These are phyloP conservation scores for Fistularia tabacaria DNA, from an alignment of 2,797 vertebrate species.

Conservation along the genomic window DNA sequence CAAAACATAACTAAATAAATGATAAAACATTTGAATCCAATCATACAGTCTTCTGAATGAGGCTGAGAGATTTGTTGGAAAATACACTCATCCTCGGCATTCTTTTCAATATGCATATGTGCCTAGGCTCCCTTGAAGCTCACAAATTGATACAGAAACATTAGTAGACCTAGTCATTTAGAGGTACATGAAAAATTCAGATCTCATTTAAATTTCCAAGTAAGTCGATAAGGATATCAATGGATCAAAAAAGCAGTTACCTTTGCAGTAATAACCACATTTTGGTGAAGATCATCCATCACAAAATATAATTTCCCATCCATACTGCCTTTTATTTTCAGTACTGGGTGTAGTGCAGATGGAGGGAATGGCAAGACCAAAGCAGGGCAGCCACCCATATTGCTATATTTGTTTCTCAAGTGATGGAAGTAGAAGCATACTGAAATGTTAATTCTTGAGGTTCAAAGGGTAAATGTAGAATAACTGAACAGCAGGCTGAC, in stretches of 20 bases:
- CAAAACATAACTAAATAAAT: no score
- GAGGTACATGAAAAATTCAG: slow-evolving; percentile 72
- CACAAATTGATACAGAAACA: slow-evolving; percentile 51
- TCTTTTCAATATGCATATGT: slow-evolving; percentile 31
- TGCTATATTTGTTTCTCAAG: slow-evolving; percentile 41
- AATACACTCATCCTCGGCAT: slow-evolving; percentile 39
- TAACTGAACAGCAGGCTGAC: background rate
- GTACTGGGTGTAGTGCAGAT: slow-evolving; percentile 22
- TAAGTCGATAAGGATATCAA: slow-evolving; percentile 58
- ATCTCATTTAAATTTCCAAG: slow-evolving; percentile 70
- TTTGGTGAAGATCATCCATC: slow-evolving; percentile 56
- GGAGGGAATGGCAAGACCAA: slow-evolving; percentile 37
- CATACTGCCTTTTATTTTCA: slow-evolving; percentile 35
- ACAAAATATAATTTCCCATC: slow-evolving; percentile 51
- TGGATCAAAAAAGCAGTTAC: slow-evolving; percentile 63
- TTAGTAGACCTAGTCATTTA: slow-evolving; percentile 60
- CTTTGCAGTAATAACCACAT: slow-evolving; percentile 56
- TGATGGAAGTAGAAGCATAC: slow-evolving; percentile 24
- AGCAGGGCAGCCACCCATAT: slow-evolving; percentile 25
- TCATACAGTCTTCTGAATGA: no score
- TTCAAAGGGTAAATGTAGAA: slow-evolving; percentile 34
- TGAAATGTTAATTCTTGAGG: slow-evolving; percentile 12
- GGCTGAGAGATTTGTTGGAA: slow-evolving; percentile 10
- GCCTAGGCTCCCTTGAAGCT: slow-evolving; percentile 38
- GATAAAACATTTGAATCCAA: no score